These are phyloP conservation scores for Zaprionus tsacasi DNA, from an alignment of 1,140 invertebrate genomes.

Conservation along the genomic window DNA sequence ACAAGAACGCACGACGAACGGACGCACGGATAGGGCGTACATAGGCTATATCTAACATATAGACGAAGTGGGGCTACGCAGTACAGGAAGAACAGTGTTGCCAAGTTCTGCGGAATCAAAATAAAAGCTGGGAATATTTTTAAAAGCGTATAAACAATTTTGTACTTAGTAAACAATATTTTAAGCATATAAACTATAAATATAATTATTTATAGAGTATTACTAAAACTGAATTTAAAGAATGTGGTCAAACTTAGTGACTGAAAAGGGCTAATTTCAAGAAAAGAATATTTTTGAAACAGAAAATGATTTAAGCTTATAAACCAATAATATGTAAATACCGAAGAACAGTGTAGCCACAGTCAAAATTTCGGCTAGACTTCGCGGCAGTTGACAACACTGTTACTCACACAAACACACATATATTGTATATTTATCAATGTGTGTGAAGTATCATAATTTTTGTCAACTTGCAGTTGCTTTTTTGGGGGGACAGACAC, in stretches of 20 bases:
- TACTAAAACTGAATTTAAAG: neutral
- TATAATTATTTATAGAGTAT: too few relatives aligned
- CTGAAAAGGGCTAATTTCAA: neutral
- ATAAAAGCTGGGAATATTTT: neutral
- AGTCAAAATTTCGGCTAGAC: neutral
- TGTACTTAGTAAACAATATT: too few relatives aligned
- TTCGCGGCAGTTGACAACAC: neutral
- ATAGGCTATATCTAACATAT: conserved; percentile 7
- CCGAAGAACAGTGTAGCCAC: too few relatives aligned
- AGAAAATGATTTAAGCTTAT: too few relatives aligned
- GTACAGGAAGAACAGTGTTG: neutral
- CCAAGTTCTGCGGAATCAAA: neutral
- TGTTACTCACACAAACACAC: neutral
- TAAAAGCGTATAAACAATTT: neutral
- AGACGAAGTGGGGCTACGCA: neutral
- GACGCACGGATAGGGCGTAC: conserved; percentile 7
- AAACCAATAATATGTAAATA: too few relatives aligned
- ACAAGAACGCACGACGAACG: conserved; percentile 38
- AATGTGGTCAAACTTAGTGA: neutral
- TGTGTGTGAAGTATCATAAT: conserved; percentile 29
- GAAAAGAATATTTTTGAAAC: neutral
- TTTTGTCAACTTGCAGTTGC: conserved; percentile 17
- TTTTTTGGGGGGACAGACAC: conserved; percentile 28
- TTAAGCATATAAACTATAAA: too few relatives aligned
- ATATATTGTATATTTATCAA: neutral